Evolutionary conservation across 2,797 vertebrate species (phyloP).

Genomic region (Odontamblyopus rebecca): DNA sequence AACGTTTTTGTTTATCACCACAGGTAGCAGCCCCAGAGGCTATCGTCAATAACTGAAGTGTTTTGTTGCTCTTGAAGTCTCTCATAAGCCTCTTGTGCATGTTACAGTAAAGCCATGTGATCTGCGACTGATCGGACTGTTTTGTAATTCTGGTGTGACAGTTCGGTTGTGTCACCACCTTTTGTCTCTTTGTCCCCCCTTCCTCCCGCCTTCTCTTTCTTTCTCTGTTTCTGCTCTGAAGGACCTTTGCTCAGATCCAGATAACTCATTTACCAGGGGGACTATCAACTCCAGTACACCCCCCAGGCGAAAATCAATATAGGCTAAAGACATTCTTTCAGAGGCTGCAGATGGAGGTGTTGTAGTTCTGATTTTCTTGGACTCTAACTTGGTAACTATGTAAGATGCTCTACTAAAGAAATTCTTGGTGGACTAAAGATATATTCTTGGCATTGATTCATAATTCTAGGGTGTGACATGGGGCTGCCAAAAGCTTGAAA

Average conservation of each 20-base stretch:
- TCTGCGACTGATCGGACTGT: slow-evolving; percentile 8
- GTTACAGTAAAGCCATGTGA: slow-evolving; percentile 11
- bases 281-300: slow-evolving; percentile 28
- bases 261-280: slow-evolving; percentile 68
- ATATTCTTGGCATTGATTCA: too few species aligned
- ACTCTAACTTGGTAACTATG: too few species aligned
- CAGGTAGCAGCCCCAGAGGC: too few species aligned
- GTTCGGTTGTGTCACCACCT: neutral
- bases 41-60: neutral
- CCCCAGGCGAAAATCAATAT: slow-evolving; percentile 50
- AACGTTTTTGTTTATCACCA: neutral
- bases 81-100: neutral
- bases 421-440: too few species aligned
- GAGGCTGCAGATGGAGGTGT: neutral
- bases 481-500: too few species aligned
- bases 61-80: slow-evolving; percentile 3
- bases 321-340: slow-evolving; percentile 28
- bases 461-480: too few species aligned
- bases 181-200: slow-evolving; percentile 7
- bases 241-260: slow-evolving; percentile 63
- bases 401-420: too few species aligned
- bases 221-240: neutral
- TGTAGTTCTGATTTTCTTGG: neutral
- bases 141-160: slow-evolving; percentile 18
- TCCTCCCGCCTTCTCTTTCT: neutral